Evolutionary conservation across 92 coral and sea anemone species (phyloP).

Genomic region (Zoanthus solanderi): DNA sequence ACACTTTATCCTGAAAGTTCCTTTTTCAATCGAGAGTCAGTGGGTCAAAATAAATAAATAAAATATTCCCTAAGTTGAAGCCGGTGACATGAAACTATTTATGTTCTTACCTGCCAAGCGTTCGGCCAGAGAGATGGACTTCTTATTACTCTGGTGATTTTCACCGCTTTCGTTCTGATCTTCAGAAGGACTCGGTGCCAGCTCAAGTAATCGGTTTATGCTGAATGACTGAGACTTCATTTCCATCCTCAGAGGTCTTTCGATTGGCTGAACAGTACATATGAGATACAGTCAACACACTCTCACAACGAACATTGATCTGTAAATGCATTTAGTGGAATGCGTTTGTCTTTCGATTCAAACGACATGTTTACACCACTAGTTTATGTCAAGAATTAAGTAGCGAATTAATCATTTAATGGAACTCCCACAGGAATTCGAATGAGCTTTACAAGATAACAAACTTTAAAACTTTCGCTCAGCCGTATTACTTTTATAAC

Average conservation of each 20-base stretch:
- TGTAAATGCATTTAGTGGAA: conserved; percentile 28
- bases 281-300: background rate
- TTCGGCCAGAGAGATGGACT: conserved; percentile 83
- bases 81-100: conserved; percentile 12
- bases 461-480: conserved; percentile 19
- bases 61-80: conserved; percentile 12
- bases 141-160: conserved; percentile 15
- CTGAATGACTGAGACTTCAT: conserved; percentile 66
- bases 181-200: conserved; percentile 51
- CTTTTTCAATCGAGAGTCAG: conserved; percentile 7
- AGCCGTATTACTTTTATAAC: background rate
- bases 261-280: conserved; percentile 13
- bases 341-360: conserved; percentile 40
- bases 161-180: conserved; percentile 36
- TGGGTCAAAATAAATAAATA: conserved; percentile 21
- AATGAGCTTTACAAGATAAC: conserved; percentile 18
- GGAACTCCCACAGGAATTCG: conserved; percentile 22
- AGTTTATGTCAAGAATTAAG: conserved; percentile 27
- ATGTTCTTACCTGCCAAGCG: conserved; percentile 80
- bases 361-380: conserved; percentile 40
- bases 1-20: conserved; percentile 12
- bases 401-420: conserved; percentile 38
- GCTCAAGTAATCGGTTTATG: conserved; percentile 66
- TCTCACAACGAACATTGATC: conserved; percentile 27
- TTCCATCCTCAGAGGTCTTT: conserved; percentile 51